Conservation (phyloP, 2,113 vertebrate species). For the Sisor rabdophorus region DNA sequence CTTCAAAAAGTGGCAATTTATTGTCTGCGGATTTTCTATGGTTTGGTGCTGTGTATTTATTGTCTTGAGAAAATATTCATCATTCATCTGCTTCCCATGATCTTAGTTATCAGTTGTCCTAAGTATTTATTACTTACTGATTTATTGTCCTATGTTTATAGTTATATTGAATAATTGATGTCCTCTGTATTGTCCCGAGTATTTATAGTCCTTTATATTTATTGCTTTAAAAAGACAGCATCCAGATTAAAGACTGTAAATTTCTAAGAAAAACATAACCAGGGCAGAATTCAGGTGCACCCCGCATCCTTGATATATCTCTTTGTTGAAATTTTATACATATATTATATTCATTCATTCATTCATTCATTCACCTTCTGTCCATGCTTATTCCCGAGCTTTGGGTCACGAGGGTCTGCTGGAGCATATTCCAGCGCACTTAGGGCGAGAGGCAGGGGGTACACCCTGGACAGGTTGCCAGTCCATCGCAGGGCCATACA, state of each 20-base stretch:
- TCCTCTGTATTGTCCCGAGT: neutral
- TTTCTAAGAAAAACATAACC: neutral
- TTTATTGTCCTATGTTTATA: neutral
- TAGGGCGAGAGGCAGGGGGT: too few species aligned
- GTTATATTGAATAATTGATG: neutral
- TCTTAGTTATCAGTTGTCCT: neutral
- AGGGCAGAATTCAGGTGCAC: neutral
- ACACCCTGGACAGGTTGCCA: too few species aligned
- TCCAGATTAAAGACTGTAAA: neutral
- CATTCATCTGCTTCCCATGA: neutral
- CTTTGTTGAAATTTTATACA: too few species aligned
- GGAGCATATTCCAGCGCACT: too few species aligned
- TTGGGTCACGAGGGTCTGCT: too few species aligned
- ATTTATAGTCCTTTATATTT: neutral
- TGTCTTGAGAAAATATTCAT: neutral
- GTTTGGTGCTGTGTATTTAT: neutral
- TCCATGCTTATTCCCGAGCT: too few species aligned
- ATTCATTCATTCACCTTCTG: too few species aligned
- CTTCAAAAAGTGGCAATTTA: neutral
- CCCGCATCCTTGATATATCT: neutral
- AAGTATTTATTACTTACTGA: neutral
- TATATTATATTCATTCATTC: too few species aligned
- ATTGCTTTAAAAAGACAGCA: neutral
- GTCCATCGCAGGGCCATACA: too few species aligned
- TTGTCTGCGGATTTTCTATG: neutral